Evolutionary conservation across 2,113 vertebrate species (phyloP).

Genomic region (Elephas maximus): DNA sequence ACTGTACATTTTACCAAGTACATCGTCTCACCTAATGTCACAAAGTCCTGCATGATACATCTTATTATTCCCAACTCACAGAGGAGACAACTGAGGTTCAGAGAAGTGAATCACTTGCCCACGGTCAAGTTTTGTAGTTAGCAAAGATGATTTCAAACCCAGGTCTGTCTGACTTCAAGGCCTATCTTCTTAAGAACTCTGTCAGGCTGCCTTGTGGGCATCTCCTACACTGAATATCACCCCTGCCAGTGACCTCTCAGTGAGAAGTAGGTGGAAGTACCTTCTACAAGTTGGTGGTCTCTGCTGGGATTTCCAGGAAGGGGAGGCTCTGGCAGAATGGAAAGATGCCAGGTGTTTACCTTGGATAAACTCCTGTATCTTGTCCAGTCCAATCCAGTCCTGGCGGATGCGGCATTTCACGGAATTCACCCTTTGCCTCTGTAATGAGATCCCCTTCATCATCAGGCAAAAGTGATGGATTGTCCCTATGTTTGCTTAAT

Average conservation of each 20-base stretch:
- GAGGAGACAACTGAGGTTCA: neutral
- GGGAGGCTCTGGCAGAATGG: neutral
- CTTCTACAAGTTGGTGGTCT: neutral
- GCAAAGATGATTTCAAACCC: constrained; percentile 33
- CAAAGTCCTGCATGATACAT: neutral
- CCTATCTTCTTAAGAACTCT: neutral
- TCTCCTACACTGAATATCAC: neutral
- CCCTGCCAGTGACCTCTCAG: neutral
- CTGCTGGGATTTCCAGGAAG: neutral
- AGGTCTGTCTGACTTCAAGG: constrained; percentile 1
- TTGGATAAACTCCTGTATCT: constrained; percentile 7
- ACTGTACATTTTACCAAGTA: neutral
- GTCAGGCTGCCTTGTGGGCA: neutral
- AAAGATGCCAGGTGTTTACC: neutral
- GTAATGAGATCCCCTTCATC: constrained; percentile 52
- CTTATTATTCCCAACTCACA: constrained; percentile 23
- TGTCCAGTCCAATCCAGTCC: constrained; percentile 14
- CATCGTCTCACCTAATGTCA: neutral
- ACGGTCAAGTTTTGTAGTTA: neutral
- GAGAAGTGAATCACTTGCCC: neutral
- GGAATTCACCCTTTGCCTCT: constrained; percentile 28
- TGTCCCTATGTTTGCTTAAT: constrained; percentile 27
- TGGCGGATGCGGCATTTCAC: constrained; percentile 38
- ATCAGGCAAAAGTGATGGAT: constrained; percentile 57
- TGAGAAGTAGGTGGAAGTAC: neutral